Conservation (phyloP, 1,140 invertebrate genomes). For the Aphaenogaster ashmeadi region DNA sequence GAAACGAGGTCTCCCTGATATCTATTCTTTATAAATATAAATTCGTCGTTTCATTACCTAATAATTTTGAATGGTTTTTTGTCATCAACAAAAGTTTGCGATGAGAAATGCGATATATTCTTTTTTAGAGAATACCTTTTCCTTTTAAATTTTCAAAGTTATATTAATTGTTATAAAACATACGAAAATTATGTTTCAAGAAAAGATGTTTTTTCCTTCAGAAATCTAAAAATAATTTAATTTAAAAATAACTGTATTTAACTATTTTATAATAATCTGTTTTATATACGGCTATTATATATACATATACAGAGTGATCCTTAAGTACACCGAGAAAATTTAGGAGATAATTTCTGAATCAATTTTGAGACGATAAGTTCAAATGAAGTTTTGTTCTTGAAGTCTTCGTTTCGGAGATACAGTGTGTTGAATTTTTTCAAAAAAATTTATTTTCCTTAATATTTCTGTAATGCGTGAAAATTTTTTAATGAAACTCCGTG, state of each 20-base stretch:
- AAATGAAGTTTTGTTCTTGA: no score
- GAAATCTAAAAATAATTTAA: background rate
- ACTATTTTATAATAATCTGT: background rate
- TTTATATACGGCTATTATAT: background rate
- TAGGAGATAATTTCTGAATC: no score
- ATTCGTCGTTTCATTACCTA: background rate
- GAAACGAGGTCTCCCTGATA: slow-evolving; percentile 12
- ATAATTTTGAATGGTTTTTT: background rate
- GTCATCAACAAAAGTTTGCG: background rate
- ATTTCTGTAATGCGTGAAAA: no score
- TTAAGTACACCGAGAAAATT: no score
- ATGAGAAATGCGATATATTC: background rate
- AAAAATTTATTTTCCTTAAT: no score
- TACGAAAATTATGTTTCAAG: background rate
- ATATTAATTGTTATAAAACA: background rate
- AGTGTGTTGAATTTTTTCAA: no score
- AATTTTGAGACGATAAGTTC: no score
- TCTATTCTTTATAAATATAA: background rate
- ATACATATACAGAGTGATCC: background rate
- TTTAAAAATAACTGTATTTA: slow-evolving; percentile 5
- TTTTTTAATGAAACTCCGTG: no score
- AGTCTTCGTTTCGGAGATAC: no score
- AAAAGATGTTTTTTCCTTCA: background rate
- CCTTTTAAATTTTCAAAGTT: background rate
- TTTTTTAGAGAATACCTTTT: no score